Base-by-base conservation (phyloP, 2,888 invertebrate species). In the Drosophila mimica region DNA sequence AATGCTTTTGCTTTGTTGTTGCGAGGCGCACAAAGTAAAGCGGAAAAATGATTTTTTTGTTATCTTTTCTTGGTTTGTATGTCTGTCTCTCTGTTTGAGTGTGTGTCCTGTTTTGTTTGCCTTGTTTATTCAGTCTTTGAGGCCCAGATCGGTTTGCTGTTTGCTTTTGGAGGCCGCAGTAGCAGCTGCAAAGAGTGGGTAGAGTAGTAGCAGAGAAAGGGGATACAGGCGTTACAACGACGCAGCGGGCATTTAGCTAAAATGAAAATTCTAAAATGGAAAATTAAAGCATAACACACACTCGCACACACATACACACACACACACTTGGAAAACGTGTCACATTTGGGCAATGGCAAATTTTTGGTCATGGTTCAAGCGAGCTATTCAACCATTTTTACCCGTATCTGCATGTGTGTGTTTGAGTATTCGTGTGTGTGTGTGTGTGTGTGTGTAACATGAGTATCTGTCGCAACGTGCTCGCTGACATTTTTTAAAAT, bases 71-170 rank as follows among this genome's bases (percentile, higher is more conserved):
- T 25, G 15, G 25, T 61, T 31, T 48, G 34, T 54, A 25, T 34
- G 20, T 25, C 17, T 34, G 20, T 25, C 17, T 49, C 17, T 31
- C 25, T 17, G n/a, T 4, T n/a, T 54, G 43, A 59, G 60, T 53
- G n/a, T 56, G 6, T 57, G 64, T 74, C 58, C 59, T 78, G 83
- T 83, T 88, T 83, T 71, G 70, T 79, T 72, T 71, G 65, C 62
- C 59, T 70, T 85, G 89, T 88, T 88, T 86, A 86, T 85, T 85
- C 83, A 86, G 89, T 81, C 81, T 83, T 51, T 70, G 80, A 68
- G 67, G 72, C 63, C 51, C 69, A 70, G 74, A 82, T 84, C 63
- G 67, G 56, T 71, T 74, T 70, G 62, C 68, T 83, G 75, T 83
- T 83, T 79, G 71, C 64, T 76, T 38, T 82, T 68, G 56, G 53